phyloP scores from a whole-genome alignment of 2,113 vertebrate species.

The Dasyornis broadbenti region DNA sequence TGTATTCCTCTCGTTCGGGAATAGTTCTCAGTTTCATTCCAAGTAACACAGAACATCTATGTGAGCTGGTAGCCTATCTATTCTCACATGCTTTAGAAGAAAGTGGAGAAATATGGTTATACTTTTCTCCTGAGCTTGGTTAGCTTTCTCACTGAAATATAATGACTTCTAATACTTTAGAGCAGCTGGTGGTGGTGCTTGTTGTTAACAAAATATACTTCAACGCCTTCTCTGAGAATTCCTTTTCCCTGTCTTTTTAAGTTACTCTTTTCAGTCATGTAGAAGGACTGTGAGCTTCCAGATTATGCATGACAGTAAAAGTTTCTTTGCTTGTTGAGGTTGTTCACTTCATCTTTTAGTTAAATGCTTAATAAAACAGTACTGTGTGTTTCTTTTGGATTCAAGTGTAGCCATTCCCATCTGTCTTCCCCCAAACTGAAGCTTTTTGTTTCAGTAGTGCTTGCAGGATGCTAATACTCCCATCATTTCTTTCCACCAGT shows the following conservation, averaged over 20 bases:
- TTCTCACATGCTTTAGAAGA: neutral
- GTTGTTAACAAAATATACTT: neutral
- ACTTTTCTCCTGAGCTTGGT: neutral
- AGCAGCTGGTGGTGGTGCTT: neutral
- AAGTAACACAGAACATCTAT: neutral
- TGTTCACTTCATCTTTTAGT: neutral
- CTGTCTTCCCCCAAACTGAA: neutral
- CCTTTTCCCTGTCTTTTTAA: neutral
- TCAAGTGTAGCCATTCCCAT: neutral
- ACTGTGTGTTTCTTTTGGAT: neutral
- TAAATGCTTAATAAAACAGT: neutral
- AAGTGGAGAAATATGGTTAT: neutral
- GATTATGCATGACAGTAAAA: neutral
- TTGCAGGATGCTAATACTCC: neutral
- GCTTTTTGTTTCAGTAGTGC: neutral
- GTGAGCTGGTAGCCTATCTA: neutral
- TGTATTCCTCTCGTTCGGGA: neutral
- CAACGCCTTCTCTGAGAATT: neutral
- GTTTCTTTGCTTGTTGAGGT: neutral
- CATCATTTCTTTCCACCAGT: constrained; percentile 65
- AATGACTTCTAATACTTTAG: neutral
- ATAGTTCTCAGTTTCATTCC: neutral
- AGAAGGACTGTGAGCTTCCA: neutral
- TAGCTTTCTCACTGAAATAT: neutral
- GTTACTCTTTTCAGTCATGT: neutral